phyloP scores from a whole-genome alignment of 2,888 invertebrate genomes.

The Bembecia ichneumoniformis region DNA sequence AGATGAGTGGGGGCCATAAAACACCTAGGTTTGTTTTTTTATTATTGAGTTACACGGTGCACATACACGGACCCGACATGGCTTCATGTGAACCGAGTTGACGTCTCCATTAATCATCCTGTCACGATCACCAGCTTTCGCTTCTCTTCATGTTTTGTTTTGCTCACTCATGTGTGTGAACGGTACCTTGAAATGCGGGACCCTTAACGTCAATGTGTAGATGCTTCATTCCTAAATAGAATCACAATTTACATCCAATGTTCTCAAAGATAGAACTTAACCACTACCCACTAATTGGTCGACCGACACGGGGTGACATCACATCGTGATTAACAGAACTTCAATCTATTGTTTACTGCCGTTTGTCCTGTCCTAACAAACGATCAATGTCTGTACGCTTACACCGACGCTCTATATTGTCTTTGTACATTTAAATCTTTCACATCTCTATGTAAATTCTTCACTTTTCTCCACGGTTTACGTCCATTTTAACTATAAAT shows the following conservation, averaged over 20 bases:
- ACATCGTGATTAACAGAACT: not conserved
- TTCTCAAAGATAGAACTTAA: not conserved
- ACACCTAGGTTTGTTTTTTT: slow-evolving; percentile 77
- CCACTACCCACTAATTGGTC: not conserved
- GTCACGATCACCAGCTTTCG: slow-evolving; percentile 36
- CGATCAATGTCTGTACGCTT: not conserved
- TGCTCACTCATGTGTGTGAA: slow-evolving; percentile 16
- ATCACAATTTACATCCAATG: not conserved
- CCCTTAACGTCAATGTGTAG: slow-evolving; percentile 18
- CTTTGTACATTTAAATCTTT: no score
- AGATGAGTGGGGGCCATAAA: slow-evolving; percentile 77
- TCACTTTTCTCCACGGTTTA: no score
- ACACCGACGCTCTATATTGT: not conserved
- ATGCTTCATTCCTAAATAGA: slow-evolving; percentile 16
- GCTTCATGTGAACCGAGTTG: slow-evolving; percentile 7
- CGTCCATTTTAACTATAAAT: no score
- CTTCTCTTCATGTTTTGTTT: slow-evolving; percentile 32
- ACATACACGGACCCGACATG: slow-evolving; percentile 22
- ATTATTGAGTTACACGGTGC: slow-evolving; percentile 62
- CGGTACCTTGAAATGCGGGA: slow-evolving; percentile 4
- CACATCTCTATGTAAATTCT: no score
- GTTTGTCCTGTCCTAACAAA: not conserved
- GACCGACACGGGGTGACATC: not conserved
- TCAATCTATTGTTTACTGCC: not conserved
- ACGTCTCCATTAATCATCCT: slow-evolving; percentile 16